Base-by-base conservation (phyloP, 2,888 invertebrate species). In the Agrochola circellaris region DNA sequence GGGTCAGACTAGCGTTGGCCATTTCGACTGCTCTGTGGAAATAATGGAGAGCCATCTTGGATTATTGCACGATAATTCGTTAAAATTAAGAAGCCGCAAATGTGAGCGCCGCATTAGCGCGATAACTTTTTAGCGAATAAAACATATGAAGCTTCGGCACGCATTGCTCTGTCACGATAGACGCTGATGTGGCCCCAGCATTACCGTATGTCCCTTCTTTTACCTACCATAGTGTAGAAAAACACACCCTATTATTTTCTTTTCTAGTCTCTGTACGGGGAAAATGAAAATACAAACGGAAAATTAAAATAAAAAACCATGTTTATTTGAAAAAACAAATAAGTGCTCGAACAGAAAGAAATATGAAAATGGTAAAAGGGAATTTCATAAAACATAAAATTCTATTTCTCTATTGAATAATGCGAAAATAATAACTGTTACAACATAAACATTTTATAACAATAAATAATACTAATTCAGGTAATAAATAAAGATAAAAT, bases 261-360 rank as follows among this genome's bases (percentile, higher is more conserved):
- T 51, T 23, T 20, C 51, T 3, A 8, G 0, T 0, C 17, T 20
- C 2, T 11, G 13, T 8, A 42, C 20, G 11, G 34, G 34, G 6
- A 30, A 58, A 74, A 81, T 54, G 48, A 82, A 48, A 82, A 65
- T 15, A 82, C 62, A 69, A 69, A 1, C 15, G 0, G 1, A 34
- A 6, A 81, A 54, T 81, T 74, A 30, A 69, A 80, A 82, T 65
- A 82, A 82, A 54, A 60, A 51, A 79, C 2, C 34, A 56, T 30
- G 3, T 82, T 69, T 77, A 77, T 77, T 80, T 60, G 3, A 30
- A 42, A 42, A 38, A 26, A 54, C 0, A 73, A 67, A 20, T 20
- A 66, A 34, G 17, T 13, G 8, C 30, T 64, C 7, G 13, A 23
- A 69, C 60, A 42, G 42, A 66, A 30, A 17, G 4, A 26, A 17